These are phyloP conservation scores for Latheticus oryzae DNA, from an alignment of 2,888 invertebrate species.

Conservation along the genomic window DNA sequence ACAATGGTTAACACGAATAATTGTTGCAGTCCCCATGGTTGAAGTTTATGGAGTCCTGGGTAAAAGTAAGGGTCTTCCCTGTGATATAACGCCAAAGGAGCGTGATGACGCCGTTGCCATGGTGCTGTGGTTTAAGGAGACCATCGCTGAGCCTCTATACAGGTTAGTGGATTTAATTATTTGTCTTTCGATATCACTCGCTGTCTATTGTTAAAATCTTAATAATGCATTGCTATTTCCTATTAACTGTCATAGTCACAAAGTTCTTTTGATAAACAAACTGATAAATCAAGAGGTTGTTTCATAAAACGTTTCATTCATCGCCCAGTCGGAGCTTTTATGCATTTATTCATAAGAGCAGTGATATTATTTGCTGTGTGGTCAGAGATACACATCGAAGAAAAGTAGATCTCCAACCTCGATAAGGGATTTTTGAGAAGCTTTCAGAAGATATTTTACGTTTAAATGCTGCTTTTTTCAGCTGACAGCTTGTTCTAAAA, in stretches of 20 bases:
- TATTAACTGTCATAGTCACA: slow-evolving; percentile 22
- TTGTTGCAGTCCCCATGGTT: slow-evolving; percentile 77
- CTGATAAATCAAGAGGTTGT: slow-evolving; percentile 21
- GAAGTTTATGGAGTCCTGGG: slow-evolving; percentile 86
- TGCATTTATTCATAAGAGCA: slow-evolving; percentile 32
- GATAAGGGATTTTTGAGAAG: slow-evolving; percentile 8
- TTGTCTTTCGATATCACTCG: slow-evolving; percentile 5
- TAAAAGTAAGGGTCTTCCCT: slow-evolving; percentile 85
- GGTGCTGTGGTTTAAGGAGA: slow-evolving; percentile 91
- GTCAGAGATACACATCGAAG: slow-evolving; percentile 22
- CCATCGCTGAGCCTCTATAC: slow-evolving; percentile 85
- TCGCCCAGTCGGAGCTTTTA: slow-evolving; percentile 18
- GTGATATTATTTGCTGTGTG: slow-evolving; percentile 15
- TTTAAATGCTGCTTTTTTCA: neutral
- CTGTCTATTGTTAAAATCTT: slow-evolving; percentile 6
- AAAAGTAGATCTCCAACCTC: slow-evolving; percentile 16
- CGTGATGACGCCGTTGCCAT: slow-evolving; percentile 85
- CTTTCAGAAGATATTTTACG: too few species aligned
- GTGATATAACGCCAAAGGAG: slow-evolving; percentile 84
- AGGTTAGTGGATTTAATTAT: slow-evolving; percentile 70
- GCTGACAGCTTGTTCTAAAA: too few species aligned
- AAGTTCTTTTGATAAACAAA: slow-evolving; percentile 22
- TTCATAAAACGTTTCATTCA: slow-evolving; percentile 17
- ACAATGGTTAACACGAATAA: slow-evolving; percentile 58
- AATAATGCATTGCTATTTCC: slow-evolving; percentile 12